These are phyloP conservation scores for Sinopyrophorus schimmeli DNA, from an alignment of 2,888 invertebrate genomes.

Conservation along the genomic window DNA sequence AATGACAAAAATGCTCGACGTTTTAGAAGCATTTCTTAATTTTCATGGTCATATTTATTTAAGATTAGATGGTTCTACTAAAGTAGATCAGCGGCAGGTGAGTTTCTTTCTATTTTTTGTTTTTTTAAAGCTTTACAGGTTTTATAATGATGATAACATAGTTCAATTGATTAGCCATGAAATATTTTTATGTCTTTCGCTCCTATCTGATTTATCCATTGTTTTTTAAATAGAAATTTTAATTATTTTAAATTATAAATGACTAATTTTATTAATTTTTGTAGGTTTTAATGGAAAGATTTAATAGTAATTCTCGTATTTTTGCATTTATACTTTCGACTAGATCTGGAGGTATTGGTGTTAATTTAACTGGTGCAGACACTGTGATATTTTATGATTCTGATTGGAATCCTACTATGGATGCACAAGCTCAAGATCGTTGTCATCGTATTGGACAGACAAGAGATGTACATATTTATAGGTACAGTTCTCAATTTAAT, in stretches of 20 bases:
- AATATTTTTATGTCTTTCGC: slow-evolving; percentile 16
- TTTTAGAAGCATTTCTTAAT: slow-evolving; percentile 95
- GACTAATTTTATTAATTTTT: slow-evolving; percentile 22
- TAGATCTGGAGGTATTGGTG: slow-evolving; percentile 95
- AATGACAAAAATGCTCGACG: slow-evolving; percentile 99
- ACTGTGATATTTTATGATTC: slow-evolving; percentile 99
- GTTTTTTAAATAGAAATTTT: slow-evolving; percentile 12
- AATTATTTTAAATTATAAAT: background rate
- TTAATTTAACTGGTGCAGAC: slow-evolving; percentile 98
- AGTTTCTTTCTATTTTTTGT: too few species aligned
- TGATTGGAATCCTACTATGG: slow-evolving; percentile 99
- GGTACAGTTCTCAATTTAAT: slow-evolving; percentile 57
- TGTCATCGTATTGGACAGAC: slow-evolving; percentile 99
- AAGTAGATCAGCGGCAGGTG: slow-evolving; percentile 90
- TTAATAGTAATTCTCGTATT: slow-evolving; percentile 92
- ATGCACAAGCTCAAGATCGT: slow-evolving; percentile 94
- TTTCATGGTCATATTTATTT: slow-evolving; percentile 97
- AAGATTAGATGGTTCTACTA: slow-evolving; percentile 93
- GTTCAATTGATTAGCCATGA: slow-evolving; percentile 23
- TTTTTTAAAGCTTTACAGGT: too few species aligned
- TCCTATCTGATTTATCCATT: slow-evolving; percentile 19
- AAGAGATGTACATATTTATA: slow-evolving; percentile 96
- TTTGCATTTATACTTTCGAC: slow-evolving; percentile 98
- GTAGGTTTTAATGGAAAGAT: slow-evolving; percentile 90
- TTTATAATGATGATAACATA: slow-evolving; percentile 19